Percentiles rank a stretch among this genome's conserved stretches.
phyloP scores from a whole-genome alignment of 2,113 vertebrate species.

The Pycnonotus jocosus region DNA sequence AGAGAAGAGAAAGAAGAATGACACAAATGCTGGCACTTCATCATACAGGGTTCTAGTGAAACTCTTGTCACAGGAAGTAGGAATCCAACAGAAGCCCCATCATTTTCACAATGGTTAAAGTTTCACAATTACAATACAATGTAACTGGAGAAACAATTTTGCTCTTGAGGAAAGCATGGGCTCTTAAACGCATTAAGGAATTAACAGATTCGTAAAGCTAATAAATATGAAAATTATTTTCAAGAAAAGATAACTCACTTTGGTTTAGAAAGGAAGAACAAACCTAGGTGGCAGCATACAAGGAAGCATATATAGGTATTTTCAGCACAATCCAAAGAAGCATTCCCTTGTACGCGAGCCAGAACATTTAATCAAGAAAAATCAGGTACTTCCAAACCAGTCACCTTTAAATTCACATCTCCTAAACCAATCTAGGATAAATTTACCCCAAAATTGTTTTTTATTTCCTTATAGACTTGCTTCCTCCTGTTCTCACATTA shows the following conservation, averaged over 20 bases:
- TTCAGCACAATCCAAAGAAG: background rate
- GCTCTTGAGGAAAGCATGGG: background rate
- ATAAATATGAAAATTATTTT: background rate
- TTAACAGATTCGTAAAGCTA: background rate
- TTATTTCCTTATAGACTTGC: background rate
- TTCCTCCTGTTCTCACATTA: background rate
- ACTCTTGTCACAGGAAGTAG: background rate
- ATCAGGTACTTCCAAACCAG: background rate
- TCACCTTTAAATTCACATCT: background rate
- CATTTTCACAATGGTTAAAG: background rate
- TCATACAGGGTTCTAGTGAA: background rate
- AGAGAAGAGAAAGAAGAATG: background rate
- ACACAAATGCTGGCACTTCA: background rate
- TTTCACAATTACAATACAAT: background rate
- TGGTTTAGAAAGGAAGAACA: background rate
- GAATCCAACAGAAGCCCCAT: background rate
- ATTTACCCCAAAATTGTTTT: background rate
- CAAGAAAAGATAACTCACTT: background rate
- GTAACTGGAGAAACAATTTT: background rate
- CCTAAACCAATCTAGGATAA: background rate
- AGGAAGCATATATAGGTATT: background rate
- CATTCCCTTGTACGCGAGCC: background rate
- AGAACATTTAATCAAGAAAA: background rate
- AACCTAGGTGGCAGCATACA: background rate
- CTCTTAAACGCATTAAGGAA: background rate